phyloP scores from a whole-genome alignment of 2,113 vertebrate species.

The Morone chrysops region DNA sequence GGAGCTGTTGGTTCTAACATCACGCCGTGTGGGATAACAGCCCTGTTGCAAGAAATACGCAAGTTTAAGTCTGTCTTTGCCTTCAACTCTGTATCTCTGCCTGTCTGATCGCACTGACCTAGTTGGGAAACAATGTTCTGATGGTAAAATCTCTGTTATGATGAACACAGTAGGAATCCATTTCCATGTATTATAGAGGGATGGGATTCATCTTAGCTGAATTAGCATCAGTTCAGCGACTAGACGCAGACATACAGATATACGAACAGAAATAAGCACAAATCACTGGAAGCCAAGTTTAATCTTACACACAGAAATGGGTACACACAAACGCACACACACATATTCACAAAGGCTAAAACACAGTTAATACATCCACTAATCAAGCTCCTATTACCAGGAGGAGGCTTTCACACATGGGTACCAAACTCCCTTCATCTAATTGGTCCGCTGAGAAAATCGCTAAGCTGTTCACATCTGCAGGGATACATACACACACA shows the following conservation, averaged over 20 bases:
- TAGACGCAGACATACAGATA: conserved; percentile 15
- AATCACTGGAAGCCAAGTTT: conserved; percentile 40
- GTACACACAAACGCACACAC: conserved; percentile 4
- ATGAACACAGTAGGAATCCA: conserved; percentile 39
- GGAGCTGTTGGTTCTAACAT: conserved; percentile 16
- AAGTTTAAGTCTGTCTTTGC: neutral
- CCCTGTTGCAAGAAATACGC: neutral
- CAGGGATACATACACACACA: conserved; percentile 58
- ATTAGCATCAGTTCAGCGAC: conserved; percentile 58
- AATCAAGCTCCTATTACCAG: conserved; percentile 78
- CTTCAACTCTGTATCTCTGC: conserved; percentile 26
- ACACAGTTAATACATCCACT: conserved; percentile 64
- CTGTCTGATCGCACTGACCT: conserved; percentile 55
- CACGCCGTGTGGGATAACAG: conserved; percentile 12
- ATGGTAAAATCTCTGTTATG: conserved; percentile 40
- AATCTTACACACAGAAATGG: conserved; percentile 26
- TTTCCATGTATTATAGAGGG: conserved; percentile 57
- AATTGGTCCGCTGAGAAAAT: conserved; percentile 84
- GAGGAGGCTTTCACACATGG: conserved; percentile 76
- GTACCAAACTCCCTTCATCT: conserved; percentile 72
- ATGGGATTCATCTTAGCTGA: conserved; percentile 36
- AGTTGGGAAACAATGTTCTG: conserved; percentile 51
- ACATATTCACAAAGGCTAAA: conserved; percentile 36
- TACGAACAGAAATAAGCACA: conserved; percentile 41
- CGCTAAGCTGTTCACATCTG: conserved; percentile 74